Evolutionary conservation across 2,113 vertebrate species (phyloP).

Genomic region (Cynopterus brachyotis): DNA sequence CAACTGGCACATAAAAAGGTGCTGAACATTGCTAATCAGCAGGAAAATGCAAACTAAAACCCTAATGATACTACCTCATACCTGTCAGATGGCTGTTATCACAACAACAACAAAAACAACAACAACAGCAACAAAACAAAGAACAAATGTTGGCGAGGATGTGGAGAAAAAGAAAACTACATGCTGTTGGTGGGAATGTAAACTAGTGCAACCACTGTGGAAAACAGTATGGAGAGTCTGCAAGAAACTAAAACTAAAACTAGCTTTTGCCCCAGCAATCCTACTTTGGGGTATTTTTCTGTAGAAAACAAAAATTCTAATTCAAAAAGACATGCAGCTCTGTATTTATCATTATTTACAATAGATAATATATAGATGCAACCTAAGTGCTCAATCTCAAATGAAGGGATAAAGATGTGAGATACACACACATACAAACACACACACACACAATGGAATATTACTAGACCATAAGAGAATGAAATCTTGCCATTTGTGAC

Average conservation of each 20-base stretch:
- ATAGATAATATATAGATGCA: neutral
- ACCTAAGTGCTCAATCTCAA: neutral
- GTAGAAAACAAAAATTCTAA: neutral
- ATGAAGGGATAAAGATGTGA: neutral
- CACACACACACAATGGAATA: neutral
- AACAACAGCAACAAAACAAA: no score
- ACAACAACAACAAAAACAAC: no score
- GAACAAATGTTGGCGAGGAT: no score
- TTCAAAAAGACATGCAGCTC: neutral
- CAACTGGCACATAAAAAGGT: no score
- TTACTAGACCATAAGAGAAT: neutral
- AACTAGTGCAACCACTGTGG: neutral
- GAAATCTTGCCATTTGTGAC: neutral
- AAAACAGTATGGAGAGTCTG: neutral
- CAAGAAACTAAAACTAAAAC: neutral
- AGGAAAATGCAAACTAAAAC: neutral
- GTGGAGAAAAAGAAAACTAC: no score
- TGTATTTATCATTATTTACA: neutral
- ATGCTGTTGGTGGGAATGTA: neutral
- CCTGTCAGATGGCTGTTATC: no score
- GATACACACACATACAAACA: neutral
- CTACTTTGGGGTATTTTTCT: neutral
- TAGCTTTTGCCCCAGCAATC: neutral
- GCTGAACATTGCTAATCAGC: no score
- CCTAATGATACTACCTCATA: neutral